These are phyloP conservation scores for Lampris incognitus DNA, from an alignment of 2,113 vertebrate genomes.

Conservation along the genomic window DNA sequence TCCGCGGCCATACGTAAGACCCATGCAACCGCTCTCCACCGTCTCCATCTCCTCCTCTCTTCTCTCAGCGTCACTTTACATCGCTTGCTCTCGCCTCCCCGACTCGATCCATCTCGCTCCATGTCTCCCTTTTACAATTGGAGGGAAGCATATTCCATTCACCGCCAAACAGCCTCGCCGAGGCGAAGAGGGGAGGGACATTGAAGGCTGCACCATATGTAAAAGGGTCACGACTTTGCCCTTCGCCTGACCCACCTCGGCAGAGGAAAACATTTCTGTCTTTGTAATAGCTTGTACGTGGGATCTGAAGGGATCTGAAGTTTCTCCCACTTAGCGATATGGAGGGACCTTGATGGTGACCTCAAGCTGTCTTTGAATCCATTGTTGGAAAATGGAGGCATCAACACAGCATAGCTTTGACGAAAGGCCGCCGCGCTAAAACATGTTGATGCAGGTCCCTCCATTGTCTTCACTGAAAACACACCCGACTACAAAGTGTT, in stretches of 20 bases:
- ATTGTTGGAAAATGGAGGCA: slow-evolving; percentile 35
- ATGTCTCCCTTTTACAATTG: slow-evolving; percentile 49
- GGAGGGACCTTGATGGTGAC: slow-evolving; percentile 64
- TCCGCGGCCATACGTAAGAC: slow-evolving; percentile 62
- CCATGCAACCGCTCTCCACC: slow-evolving; percentile 41
- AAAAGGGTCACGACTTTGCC: slow-evolving; percentile 21
- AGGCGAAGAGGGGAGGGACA: slow-evolving; percentile 14
- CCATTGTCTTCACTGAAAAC: slow-evolving; percentile 27
- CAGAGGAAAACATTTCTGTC: slow-evolving; percentile 49
- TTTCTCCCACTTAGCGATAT: slow-evolving; percentile 48
- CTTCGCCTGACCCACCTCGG: slow-evolving; percentile 10
- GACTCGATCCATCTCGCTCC: slow-evolving; percentile 40
- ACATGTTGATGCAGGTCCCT: slow-evolving; percentile 40
- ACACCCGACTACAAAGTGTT: slow-evolving; percentile 39
- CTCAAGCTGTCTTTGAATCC: slow-evolving; percentile 23
- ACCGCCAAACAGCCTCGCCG: slow-evolving; percentile 12
- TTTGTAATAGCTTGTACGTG: slow-evolving; percentile 62
- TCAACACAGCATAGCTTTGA: slow-evolving; percentile 56
- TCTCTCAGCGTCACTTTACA: slow-evolving; percentile 60
- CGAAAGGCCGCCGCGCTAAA: slow-evolving; percentile 39
- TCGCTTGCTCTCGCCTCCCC: slow-evolving; percentile 62
- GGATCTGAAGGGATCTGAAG: slow-evolving; percentile 59
- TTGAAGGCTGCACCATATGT: slow-evolving; percentile 31
- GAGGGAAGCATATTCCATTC: slow-evolving; percentile 58
- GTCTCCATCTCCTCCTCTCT: slow-evolving; percentile 38